Percentiles rank a stretch among this genome's conserved stretches.
Conservation (phyloP, 2,888 invertebrate genomes). For the Tanytarsus gracilentus region DNA sequence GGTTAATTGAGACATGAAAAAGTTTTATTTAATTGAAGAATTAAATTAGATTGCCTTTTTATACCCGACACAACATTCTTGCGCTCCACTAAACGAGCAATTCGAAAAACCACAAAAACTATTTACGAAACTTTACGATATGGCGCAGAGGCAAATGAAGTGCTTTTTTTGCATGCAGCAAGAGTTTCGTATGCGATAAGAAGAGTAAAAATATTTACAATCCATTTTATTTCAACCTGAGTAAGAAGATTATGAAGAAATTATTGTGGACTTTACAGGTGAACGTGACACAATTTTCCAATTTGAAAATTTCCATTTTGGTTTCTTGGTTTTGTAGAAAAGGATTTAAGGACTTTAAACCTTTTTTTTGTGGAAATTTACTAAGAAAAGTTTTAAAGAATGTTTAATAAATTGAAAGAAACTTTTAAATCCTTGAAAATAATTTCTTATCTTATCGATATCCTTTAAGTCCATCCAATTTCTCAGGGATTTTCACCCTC, state of each 20-base stretch:
- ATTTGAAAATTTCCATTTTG: neutral
- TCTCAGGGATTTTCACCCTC: no score
- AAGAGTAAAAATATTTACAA: neutral
- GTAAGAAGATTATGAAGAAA: slow-evolving; percentile 13
- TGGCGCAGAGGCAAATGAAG: neutral
- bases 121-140: neutral
- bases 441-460: no score
- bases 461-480: no score
- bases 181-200: neutral
- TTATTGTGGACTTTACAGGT: slow-evolving; percentile 10
- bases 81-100: no score
- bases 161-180: neutral
- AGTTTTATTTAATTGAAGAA: neutral
- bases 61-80: no score
- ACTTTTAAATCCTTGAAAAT: no score
- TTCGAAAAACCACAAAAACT: neutral
- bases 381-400: no score
- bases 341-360: no score
- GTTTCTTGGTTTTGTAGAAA: no score
- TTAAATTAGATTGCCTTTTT: slow-evolving; percentile 2
- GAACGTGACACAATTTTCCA: slow-evolving; percentile 24
- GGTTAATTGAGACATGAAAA: neutral
- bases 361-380: no score
- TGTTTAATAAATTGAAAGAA: no score
- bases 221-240: neutral